Conservation (phyloP, 2,888 invertebrate genomes). For the Pristionchus mayeri region DNA sequence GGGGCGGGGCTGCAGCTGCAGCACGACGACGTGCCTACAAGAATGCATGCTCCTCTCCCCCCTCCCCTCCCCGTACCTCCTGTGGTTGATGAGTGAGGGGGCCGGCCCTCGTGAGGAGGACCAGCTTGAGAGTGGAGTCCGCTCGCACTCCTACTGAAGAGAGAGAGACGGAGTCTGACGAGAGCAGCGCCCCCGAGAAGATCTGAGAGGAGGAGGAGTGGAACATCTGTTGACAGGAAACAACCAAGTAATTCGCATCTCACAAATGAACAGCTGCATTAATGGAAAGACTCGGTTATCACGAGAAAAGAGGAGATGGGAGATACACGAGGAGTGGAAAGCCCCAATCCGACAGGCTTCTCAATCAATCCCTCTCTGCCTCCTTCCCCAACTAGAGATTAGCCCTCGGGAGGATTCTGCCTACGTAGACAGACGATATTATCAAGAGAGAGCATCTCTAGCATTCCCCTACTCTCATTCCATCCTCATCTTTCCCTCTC, state of each 20-base stretch:
- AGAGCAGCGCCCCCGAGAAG: conserved; percentile 49
- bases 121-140: conserved; percentile 50
- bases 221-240: too few relatives aligned
- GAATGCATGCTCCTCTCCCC: background rate
- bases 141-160: conserved; percentile 48
- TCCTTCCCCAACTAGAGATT: background rate
- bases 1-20: background rate
- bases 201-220: conserved; percentile 45
- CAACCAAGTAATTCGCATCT: too few relatives aligned
- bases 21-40: conserved; percentile 25
- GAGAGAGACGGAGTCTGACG: conserved; percentile 42
- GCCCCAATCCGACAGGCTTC: background rate
- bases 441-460: background rate
- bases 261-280: too few relatives aligned
- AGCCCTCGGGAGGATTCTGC: background rate
- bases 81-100: background rate
- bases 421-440: background rate
- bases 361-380: background rate
- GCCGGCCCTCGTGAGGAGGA: conserved; percentile 53
- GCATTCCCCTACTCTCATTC: background rate
- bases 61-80: conserved; percentile 9
- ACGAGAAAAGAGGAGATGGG: background rate
- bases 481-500: background rate
- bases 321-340: background rate
- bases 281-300: background rate